A percentile compares a stretch with the other conserved stretches of the same genome.
These are phyloP conservation scores for Brenthis hecate DNA, from an alignment of 2,888 invertebrate genomes.

Conservation along the genomic window DNA sequence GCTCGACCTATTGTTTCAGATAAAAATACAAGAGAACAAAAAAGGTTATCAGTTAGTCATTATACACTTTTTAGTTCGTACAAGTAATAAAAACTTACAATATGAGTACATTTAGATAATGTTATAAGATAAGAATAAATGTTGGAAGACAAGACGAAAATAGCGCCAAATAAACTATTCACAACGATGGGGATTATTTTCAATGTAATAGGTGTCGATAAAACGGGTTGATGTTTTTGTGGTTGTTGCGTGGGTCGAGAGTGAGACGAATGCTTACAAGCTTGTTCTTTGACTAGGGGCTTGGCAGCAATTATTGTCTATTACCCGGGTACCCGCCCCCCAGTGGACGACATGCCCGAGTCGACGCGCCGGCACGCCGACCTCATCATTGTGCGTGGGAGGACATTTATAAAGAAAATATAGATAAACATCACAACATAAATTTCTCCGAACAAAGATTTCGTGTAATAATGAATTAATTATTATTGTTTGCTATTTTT, in stretches of 20 bases:
- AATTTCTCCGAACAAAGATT: slow-evolving; percentile 26
- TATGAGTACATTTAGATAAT: slow-evolving; percentile 25
- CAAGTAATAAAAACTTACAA: slow-evolving; percentile 28
- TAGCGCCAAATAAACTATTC: slow-evolving; percentile 11
- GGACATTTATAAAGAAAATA: slow-evolving; percentile 43
- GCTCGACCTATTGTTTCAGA: slow-evolving; percentile 23
- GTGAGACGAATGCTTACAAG: slow-evolving; percentile 46
- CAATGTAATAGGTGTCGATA: slow-evolving; percentile 28
- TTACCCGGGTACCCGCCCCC: slow-evolving; percentile 57
- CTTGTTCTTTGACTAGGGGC: slow-evolving; percentile 45
- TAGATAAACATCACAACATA: slow-evolving; percentile 28
- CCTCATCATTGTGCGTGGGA: slow-evolving; percentile 47
- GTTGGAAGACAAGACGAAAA: slow-evolving; percentile 20
- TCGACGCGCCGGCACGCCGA: slow-evolving; percentile 45
- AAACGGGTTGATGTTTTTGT: slow-evolving; percentile 37
- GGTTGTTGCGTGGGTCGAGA: slow-evolving; percentile 38
- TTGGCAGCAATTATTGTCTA: slow-evolving; percentile 61
- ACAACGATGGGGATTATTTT: slow-evolving; percentile 3
- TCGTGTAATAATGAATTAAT: slow-evolving; percentile 13
- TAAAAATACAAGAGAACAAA: slow-evolving; percentile 28
- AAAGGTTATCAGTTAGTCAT: slow-evolving; percentile 35
- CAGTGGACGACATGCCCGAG: slow-evolving; percentile 44
- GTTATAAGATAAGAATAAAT: slow-evolving; percentile 26
- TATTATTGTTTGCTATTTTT: no score
- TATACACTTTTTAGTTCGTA: slow-evolving; percentile 24